These are phyloP conservation scores for Cyphotilapia sp. DNA, from an alignment of 2,113 vertebrate species.

Conservation along the genomic window DNA sequence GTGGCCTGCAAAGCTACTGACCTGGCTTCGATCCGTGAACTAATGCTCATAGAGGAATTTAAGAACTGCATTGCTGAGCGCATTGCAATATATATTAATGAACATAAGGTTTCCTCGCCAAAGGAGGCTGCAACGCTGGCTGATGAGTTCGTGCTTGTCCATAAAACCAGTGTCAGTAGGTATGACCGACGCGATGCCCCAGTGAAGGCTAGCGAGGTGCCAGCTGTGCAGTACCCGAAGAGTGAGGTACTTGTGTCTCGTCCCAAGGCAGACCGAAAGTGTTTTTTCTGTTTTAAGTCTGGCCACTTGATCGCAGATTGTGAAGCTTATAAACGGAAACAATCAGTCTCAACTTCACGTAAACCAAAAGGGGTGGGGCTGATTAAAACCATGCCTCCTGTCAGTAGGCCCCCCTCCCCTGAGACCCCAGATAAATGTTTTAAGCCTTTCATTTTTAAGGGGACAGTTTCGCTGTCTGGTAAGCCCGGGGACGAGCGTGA, in stretches of 20 bases:
- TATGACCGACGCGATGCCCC: not conserved
- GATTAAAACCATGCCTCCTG: not conserved
- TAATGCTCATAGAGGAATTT: not conserved
- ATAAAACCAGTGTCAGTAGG: not conserved
- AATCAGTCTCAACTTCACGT: not conserved
- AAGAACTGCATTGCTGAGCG: not conserved
- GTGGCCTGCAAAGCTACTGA: not conserved
- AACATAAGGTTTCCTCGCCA: not conserved
- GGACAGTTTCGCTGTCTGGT: not conserved
- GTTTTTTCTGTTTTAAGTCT: not conserved
- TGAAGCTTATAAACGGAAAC: not conserved
- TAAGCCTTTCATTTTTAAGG: not conserved
- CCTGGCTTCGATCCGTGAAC: not conserved
- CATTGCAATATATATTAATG: not conserved
- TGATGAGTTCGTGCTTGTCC: not conserved
- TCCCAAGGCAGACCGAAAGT: not conserved
- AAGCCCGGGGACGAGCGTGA: rapidly evolving
- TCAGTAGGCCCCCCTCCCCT: not conserved
- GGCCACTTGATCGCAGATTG: not conserved
- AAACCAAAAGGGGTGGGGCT: not conserved
- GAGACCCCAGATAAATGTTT: not conserved
- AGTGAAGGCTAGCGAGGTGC: not conserved
- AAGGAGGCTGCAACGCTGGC: not conserved
- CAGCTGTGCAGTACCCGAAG: rapidly evolving
- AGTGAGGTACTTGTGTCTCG: not conserved